These are phyloP conservation scores for Camponotus vicinus DNA, from an alignment of 1,140 invertebrate species.

Conservation along the genomic window DNA sequence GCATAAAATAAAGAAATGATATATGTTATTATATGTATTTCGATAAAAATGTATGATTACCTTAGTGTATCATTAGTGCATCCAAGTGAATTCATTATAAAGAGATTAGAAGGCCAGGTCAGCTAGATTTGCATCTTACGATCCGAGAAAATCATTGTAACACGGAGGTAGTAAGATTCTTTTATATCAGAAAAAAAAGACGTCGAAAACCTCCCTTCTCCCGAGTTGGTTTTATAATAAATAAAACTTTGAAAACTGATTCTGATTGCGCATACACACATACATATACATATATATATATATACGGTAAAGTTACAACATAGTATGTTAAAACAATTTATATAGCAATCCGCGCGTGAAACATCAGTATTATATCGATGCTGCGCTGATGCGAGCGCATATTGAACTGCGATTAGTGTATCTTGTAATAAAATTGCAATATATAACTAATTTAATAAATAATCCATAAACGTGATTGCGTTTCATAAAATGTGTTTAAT, in stretches of 20 bases:
- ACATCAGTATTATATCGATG: slow-evolving; percentile 37
- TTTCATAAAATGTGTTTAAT: slow-evolving; percentile 69
- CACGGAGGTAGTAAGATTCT: slow-evolving; percentile 10
- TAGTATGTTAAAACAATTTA: slow-evolving; percentile 23
- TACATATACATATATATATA: too few relatives aligned
- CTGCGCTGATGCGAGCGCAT: slow-evolving; percentile 38
- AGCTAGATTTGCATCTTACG: not conserved
- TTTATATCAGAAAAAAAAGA: slow-evolving; percentile 25
- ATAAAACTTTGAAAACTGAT: slow-evolving; percentile 9
- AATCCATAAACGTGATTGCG: slow-evolving; percentile 69
- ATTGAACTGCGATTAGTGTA: slow-evolving; percentile 76
- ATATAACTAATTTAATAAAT: slow-evolving; percentile 79
- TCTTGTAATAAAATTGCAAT: slow-evolving; percentile 81
- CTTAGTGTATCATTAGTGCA: slow-evolving; percentile 3
- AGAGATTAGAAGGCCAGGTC: not conserved
- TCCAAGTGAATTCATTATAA: slow-evolving; percentile 2
- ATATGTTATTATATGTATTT: slow-evolving; percentile 4
- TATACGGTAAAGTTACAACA: slow-evolving; percentile 19
- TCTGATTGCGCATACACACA: not conserved
- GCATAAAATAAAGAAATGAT: too few relatives aligned
- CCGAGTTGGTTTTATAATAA: slow-evolving; percentile 8
- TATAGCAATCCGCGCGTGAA: slow-evolving; percentile 12
- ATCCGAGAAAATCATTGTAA: slow-evolving; percentile 2
- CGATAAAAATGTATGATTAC: not conserved
- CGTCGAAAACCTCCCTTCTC: not conserved